Evolutionary conservation across 2,113 vertebrate species (phyloP).

Genomic region (Entomyzon cyanotis): DNA sequence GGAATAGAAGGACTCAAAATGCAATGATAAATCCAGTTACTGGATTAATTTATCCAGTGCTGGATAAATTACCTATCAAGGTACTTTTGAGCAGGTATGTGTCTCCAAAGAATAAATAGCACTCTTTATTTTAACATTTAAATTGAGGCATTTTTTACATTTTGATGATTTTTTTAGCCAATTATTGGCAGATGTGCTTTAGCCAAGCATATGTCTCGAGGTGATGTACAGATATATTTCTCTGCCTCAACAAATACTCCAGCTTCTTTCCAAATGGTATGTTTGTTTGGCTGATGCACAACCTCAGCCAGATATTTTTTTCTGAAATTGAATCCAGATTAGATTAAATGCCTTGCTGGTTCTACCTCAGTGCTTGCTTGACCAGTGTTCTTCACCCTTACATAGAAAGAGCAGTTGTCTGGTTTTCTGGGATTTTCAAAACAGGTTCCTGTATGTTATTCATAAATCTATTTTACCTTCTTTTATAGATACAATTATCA

Average conservation of each 20-base stretch:
- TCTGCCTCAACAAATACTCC: conserved; percentile 17
- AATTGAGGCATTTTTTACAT: background rate
- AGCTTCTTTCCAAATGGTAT: conserved; percentile 49
- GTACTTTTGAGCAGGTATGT: background rate
- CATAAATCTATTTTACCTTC: background rate
- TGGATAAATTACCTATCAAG: background rate
- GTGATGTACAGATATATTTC: conserved; percentile 2
- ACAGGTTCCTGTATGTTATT: background rate
- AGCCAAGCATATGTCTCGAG: conserved; percentile 24
- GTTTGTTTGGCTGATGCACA: conserved; percentile 54
- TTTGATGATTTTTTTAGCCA: conserved; percentile 12
- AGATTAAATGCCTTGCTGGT: background rate
- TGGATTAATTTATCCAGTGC: background rate
- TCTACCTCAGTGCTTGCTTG: background rate
- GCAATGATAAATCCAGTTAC: background rate
- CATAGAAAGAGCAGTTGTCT: background rate
- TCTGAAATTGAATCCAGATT: conserved; percentile 51
- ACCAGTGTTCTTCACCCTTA: background rate
- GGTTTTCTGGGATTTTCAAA: background rate
- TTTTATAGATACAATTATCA: background rate
- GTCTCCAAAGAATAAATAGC: background rate
- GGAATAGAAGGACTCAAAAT: background rate
- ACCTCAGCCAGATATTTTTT: background rate
- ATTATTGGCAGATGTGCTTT: conserved; percentile 45
- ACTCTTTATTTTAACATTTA: background rate